Conservation (phyloP, 2,113 vertebrate species). For the Pomatostomus ruficeps region DNA sequence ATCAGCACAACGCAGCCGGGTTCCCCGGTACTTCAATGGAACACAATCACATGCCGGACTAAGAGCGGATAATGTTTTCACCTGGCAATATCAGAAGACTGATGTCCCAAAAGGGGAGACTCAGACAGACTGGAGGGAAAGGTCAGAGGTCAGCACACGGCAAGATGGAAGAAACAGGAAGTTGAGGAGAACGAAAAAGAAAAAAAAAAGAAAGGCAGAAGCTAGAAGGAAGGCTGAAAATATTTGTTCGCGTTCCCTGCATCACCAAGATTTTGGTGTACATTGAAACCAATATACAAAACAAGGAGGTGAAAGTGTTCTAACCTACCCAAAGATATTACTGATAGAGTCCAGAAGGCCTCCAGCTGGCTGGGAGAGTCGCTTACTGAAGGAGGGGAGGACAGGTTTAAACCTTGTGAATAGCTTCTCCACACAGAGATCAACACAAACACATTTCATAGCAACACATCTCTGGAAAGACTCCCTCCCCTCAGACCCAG, state of each 20-base stretch:
- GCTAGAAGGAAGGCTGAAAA: constrained; percentile 69
- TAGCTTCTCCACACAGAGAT: constrained; percentile 60
- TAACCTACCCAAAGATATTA: constrained; percentile 96
- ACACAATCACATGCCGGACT: constrained; percentile 68
- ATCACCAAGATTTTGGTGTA: constrained; percentile 53
- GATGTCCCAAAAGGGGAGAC: constrained; percentile 85
- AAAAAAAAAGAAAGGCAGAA: constrained; percentile 63
- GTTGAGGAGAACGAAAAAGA: constrained; percentile 54
- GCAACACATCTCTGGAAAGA: constrained; percentile 21
- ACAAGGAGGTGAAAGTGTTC: constrained; percentile 65
- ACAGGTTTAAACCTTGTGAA: constrained; percentile 76
- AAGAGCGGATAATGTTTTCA: constrained; percentile 71
- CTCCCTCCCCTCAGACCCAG: constrained; percentile 37
- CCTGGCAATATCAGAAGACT: constrained; percentile 80
- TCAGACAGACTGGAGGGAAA: constrained; percentile 85
- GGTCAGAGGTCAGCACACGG: constrained; percentile 77
- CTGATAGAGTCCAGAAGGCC: constrained; percentile 95
- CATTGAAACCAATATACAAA: constrained; percentile 40
- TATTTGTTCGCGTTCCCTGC: constrained; percentile 22
- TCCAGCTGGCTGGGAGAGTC: constrained; percentile 81
- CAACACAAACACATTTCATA: constrained; percentile 61
- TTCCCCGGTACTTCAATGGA: background rate
- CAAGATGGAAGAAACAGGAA: constrained; percentile 70
- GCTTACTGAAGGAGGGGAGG: constrained; percentile 84
- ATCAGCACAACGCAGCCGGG: background rate